Evolutionary conservation across 2,888 invertebrate species (phyloP), one percentile per base, ranked within the genome.

Genomic region (Bembecia ichneumoniformis): DNA sequence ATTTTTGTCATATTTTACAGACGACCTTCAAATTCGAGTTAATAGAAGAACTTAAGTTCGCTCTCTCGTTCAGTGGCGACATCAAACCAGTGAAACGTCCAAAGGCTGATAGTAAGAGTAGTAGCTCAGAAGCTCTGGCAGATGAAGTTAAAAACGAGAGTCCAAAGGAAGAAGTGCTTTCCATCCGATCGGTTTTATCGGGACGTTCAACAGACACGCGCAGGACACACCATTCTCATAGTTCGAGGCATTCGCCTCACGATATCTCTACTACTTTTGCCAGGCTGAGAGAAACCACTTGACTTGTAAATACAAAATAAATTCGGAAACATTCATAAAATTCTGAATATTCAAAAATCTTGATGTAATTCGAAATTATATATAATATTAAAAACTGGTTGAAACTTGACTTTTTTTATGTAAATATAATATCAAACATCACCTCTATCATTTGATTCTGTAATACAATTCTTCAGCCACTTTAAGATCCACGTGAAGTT

Each of bases 31-130:
- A 87, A 59, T 82, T 87, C 51, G 90, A 91, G 62, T 60, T 92
- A 9, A 66, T 87, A 46, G 89, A 89, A 59, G 93, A 93, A 65
- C 58, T 93, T 36, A 90, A 88, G 60, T 93, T 93, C 63, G 89
- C 90, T 3, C 59, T 91, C 0, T 88, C 87, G 54, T 93, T 91
- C 63, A 90, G 88, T 53, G 90, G 90, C 3, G 89, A 88, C 46
- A 83, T 90, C 0, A 93, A 92, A 60, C 91, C 90, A 1, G 88
- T 91, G 2, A 80, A 82, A 46, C 77, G 87, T 16, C 74, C 74
- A 3, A 79, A 74, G 43, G 65, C 68, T 0, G 59, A 54, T 1
- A 79, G 75, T 0, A 75, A 72, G 3, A 75, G 75, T 43, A 72
- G 68, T n/a, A 81, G 83, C 56, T 69, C 70, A 0, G 55, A 82